These are phyloP conservation scores for Monochamus alternatus DNA, from an alignment of 2,888 invertebrate species.

Conservation along the genomic window DNA sequence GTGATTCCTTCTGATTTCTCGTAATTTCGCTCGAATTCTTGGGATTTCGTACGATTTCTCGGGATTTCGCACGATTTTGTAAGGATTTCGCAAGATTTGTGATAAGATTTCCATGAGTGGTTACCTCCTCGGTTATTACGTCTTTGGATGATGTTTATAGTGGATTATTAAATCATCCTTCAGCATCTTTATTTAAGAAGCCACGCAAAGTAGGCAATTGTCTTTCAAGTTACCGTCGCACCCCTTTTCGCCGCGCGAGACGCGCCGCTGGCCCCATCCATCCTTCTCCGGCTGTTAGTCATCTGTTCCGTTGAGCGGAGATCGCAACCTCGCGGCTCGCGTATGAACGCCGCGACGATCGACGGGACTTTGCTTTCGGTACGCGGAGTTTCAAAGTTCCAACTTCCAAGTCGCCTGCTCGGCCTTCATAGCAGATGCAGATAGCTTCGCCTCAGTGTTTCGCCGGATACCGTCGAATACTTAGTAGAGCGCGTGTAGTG, in stretches of 20 bases:
- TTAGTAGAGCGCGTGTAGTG: conserved; percentile 19
- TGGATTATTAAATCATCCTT: too few relatives aligned
- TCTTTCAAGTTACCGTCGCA: not conserved
- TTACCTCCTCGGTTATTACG: too few relatives aligned
- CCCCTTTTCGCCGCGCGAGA: not conserved
- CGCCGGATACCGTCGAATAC: not conserved
- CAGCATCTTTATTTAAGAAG: too few relatives aligned
- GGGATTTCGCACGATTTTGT: too few relatives aligned
- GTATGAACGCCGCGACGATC: not conserved
- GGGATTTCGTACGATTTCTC: too few relatives aligned
- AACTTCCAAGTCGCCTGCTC: not conserved
- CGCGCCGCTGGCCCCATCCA: conserved; percentile 21
- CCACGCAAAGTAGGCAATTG: too few relatives aligned
- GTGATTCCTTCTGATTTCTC: too few relatives aligned
- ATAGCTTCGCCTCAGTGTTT: conserved; percentile 14
- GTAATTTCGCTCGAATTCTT: too few relatives aligned
- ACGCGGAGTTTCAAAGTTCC: conserved; percentile 12
- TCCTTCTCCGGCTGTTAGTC: conserved; percentile 31
- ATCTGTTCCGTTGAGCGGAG: conserved; percentile 26
- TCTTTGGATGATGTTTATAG: too few relatives aligned
- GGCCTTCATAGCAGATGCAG: not conserved
- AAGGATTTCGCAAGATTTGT: too few relatives aligned
- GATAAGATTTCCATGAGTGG: too few relatives aligned
- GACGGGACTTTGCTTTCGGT: conserved; percentile 1
- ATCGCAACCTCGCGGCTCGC: conserved; percentile 31